Base-by-base conservation (phyloP, 2,113 vertebrate species). In the Xiphophorus hellerii region DNA sequence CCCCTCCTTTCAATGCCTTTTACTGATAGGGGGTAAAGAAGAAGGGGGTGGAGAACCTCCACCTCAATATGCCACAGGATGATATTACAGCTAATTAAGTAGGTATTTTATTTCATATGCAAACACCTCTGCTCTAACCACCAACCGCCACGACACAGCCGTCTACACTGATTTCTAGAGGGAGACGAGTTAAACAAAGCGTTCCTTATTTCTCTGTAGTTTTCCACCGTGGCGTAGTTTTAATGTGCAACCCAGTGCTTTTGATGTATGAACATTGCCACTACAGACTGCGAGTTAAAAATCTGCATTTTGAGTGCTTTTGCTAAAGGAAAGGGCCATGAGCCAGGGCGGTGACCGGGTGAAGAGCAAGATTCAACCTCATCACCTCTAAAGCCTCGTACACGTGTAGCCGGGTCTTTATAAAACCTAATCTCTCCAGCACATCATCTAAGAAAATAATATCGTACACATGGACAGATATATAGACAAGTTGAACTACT, bases 1-100 rank as follows among this genome's bases (percentile, higher is more conserved):
- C 74, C 76, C 74, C 75, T 77, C 72, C 79, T 89, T 92, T 92
- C 85, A 91, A 82, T 64, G 60, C 76, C 77, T 82, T 73, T 78
- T 76, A 89, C 86, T 78, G 35, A 87, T 69, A 58, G 15, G 7
- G 68, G 90, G 90, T 85, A 92, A 83, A 84, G 90, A 86, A 74
- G 91, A 48, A 20, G 25, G 25, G 48, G 25, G 51, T 2, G 8
- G 25, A 1, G 51, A n/a, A 91, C 88, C 91, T 92, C 88, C 78
- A 91, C 88, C 86, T 88, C 89, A 17, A 78, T 80, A 90, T 87
- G 90, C 78, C 85, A 83, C 81, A 83, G 85, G 91, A 91, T 88
- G 90, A 86, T 82, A 90, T 93, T 93, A 92, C 90, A 86, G 87
- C 87, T 91, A 93, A 94, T 94, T 93, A 92, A 87, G 58, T 78